Percentiles rank a stretch among this genome's conserved stretches.
Evolutionary conservation across 2,888 invertebrate genomes (phyloP).

Genomic region (Reticulitermes lucifugus): DNA sequence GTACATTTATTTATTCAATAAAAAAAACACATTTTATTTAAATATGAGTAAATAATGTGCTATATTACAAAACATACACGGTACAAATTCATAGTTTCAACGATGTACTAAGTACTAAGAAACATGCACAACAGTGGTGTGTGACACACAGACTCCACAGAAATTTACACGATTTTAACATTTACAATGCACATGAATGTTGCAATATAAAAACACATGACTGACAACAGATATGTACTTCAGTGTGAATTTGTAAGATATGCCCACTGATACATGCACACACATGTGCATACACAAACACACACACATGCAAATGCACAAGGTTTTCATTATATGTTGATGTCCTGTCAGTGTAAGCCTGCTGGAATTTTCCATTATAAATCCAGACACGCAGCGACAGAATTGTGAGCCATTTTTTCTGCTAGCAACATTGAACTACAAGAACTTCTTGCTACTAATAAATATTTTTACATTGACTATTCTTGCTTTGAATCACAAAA

Average conservation of each 20-base stretch:
- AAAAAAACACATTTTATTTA: conserved; percentile 8
- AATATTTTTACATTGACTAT: too few relatives aligned
- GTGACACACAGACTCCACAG: neutral
- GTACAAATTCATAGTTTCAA: neutral
- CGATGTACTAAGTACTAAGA: neutral
- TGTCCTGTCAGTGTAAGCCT: too few relatives aligned
- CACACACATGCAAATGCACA: too few relatives aligned
- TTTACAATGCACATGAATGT: neutral
- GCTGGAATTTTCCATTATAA: too few relatives aligned
- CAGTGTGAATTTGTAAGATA: neutral
- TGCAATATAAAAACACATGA: neutral
- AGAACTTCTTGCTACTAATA: too few relatives aligned
- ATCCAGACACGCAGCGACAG: too few relatives aligned
- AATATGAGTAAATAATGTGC: neutral
- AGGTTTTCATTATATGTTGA: too few relatives aligned
- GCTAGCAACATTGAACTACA: too few relatives aligned
- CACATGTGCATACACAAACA: too few relatives aligned
- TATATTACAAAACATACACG: conserved; percentile 36
- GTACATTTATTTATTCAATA: neutral
- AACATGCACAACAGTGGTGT: neutral
- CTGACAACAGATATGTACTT: neutral
- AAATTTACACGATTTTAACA: neutral
- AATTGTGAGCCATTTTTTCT: too few relatives aligned
- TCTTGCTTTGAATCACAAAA: too few relatives aligned
- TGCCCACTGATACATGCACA: neutral